A percentile compares a stretch with the other conserved stretches of the same genome.
These are phyloP conservation scores for Phacellophora camtschatica DNA, from an alignment of 30 jellyfish, hydroid and myxozoan genomes.

Conservation along the genomic window DNA sequence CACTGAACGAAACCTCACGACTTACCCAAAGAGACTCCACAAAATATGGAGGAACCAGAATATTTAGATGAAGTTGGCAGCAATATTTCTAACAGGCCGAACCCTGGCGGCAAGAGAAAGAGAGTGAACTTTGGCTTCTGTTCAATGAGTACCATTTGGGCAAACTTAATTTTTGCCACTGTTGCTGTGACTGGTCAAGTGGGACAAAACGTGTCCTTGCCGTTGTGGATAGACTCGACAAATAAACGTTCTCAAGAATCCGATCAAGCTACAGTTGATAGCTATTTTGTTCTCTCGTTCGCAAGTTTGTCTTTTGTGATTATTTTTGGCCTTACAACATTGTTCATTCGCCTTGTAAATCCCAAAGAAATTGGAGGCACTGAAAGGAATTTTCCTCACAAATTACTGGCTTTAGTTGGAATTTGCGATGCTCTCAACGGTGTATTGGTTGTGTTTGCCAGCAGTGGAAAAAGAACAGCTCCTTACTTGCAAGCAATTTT, in stretches of 20 bases:
- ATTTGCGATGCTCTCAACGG: conserved; percentile 41
- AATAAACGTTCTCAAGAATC: not conserved
- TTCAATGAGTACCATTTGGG: conserved; percentile 7
- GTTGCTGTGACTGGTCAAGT: conserved; percentile 30
- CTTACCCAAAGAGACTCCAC: too few species aligned
- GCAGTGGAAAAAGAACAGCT: conserved; percentile 70
- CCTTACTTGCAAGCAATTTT: conserved; percentile 53
- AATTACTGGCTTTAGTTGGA: conserved; percentile 6
- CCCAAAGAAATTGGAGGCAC: conserved; percentile 3
- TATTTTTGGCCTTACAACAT: conserved; percentile 19
- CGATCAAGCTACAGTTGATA: conserved; percentile 18
- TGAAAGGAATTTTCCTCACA: conserved; percentile 29
- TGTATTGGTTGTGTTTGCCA: conserved; percentile 34
- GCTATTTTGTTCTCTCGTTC: conserved; percentile 38
- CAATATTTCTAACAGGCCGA: not conserved
- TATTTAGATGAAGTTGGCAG: not conserved
- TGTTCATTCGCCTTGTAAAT: not conserved
- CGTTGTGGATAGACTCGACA: conserved; percentile 37
- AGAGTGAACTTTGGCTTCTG: not conserved
- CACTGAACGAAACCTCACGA: too few species aligned
- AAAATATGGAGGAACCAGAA: not conserved
- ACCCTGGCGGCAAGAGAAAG: not conserved
- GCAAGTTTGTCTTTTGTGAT: conserved; percentile 36
- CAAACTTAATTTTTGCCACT: conserved; percentile 15
- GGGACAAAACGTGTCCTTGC: conserved; percentile 20